These are phyloP conservation scores for Diaperis boleti DNA, from an alignment of 2,888 invertebrate species.

Conservation along the genomic window DNA sequence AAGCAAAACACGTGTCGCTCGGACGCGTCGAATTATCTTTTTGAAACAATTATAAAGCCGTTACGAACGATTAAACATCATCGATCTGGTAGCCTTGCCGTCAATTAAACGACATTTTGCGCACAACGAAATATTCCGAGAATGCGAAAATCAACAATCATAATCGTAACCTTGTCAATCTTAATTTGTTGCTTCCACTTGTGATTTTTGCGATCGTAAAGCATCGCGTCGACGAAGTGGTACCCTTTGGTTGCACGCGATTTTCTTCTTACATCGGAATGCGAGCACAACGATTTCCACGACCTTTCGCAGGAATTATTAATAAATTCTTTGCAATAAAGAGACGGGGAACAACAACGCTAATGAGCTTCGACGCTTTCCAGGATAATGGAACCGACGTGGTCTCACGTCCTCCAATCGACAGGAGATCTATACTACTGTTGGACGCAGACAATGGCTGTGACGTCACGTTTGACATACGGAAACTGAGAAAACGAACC, in stretches of 20 bases:
- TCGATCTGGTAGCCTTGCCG: slow-evolving; percentile 16
- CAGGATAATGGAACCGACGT: slow-evolving; percentile 9
- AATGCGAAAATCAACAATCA: slow-evolving; percentile 27
- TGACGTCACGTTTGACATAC: slow-evolving; percentile 2
- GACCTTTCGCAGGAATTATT: slow-evolving; percentile 23
- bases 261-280: slow-evolving; percentile 9
- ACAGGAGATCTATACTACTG: slow-evolving; percentile 6
- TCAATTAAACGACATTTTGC: slow-evolving; percentile 18
- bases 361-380: slow-evolving; percentile 10
- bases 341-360: slow-evolving; percentile 3
- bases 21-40: slow-evolving; percentile 19
- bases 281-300: slow-evolving; percentile 8
- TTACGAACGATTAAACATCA: slow-evolving; percentile 27
- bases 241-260: slow-evolving; percentile 1
- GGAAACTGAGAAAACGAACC: slow-evolving; percentile 10
- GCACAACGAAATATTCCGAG: slow-evolving; percentile 17
- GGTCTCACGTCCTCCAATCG: slow-evolving; percentile 7
- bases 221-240: neutral
- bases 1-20: slow-evolving; percentile 20
- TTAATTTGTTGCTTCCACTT: slow-evolving; percentile 15
- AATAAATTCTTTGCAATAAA: slow-evolving; percentile 12
- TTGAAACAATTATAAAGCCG: slow-evolving; percentile 28
- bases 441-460: slow-evolving; percentile 5
- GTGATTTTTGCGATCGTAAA: neutral
- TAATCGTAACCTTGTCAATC: slow-evolving; percentile 26